Evolutionary conservation across 2,888 invertebrate species (phyloP).

Genomic region (Schizotus pectinicornis): DNA sequence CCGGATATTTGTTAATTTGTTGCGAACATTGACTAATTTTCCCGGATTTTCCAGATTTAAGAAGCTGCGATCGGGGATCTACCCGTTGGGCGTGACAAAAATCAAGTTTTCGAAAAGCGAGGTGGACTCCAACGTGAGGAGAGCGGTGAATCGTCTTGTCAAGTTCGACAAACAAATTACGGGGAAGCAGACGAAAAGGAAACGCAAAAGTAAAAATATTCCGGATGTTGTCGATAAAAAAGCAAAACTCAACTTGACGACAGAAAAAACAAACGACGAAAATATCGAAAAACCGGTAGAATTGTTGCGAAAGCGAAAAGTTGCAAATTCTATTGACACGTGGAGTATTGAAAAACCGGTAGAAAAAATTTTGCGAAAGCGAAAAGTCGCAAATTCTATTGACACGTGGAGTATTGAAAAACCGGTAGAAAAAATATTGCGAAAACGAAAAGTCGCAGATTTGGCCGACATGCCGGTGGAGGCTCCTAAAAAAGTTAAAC

Average conservation of each 20-base stretch:
- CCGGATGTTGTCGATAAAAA: conserved; percentile 26
- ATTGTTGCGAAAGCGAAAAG: too few relatives aligned
- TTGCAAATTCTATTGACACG: too few relatives aligned
- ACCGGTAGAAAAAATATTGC: too few relatives aligned
- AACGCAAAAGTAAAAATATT: conserved; percentile 29
- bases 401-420: too few relatives aligned
- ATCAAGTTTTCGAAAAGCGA: conserved; percentile 54
- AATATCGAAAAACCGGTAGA: too few relatives aligned
- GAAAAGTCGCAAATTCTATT: too few relatives aligned
- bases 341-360: too few relatives aligned
- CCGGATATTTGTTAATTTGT: conserved; percentile 6
- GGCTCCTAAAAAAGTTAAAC: neutral
- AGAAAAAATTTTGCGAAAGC: too few relatives aligned
- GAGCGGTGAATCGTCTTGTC: conserved; percentile 49
- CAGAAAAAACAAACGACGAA: conserved; percentile 8
- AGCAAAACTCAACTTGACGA: conserved; percentile 28
- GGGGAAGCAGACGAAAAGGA: conserved; percentile 50
- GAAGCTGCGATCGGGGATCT: conserved; percentile 65
- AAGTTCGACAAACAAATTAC: conserved; percentile 52
- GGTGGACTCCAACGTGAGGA: conserved; percentile 45
- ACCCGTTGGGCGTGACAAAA: conserved; percentile 70
- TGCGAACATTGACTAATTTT: too few relatives aligned
- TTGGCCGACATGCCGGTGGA: neutral
- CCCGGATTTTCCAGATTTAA: conserved; percentile 65
- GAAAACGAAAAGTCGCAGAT: too few relatives aligned